These are phyloP conservation scores for Osmerus mordax DNA, from an alignment of 2,113 vertebrate species.

Conservation along the genomic window DNA sequence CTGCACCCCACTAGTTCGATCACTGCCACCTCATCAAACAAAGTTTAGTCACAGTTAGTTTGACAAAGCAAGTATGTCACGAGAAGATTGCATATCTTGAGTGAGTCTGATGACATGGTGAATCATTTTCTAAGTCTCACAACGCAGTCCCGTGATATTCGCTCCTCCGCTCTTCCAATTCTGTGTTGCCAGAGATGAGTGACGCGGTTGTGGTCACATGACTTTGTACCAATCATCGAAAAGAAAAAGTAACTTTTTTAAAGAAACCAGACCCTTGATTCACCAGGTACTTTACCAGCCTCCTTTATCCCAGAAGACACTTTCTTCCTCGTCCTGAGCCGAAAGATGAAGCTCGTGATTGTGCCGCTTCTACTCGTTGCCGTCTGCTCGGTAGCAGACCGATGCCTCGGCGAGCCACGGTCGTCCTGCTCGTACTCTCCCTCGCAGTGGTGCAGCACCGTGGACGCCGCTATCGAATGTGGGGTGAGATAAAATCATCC, in stretches of 20 bases:
- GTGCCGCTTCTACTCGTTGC: slow-evolving; percentile 33
- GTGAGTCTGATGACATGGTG: too few species aligned
- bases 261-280: neutral
- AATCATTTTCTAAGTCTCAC: too few species aligned
- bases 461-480: slow-evolving; percentile 64
- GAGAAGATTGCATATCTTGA: too few species aligned
- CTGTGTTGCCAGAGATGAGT: neutral
- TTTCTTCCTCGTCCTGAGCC: too few species aligned
- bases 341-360: slow-evolving; percentile 34
- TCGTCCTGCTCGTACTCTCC: slow-evolving; percentile 58
- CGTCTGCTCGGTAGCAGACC: slow-evolving; percentile 2
- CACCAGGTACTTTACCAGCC: too few species aligned
- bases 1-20: too few species aligned
- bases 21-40: too few species aligned
- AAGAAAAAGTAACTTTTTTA: neutral
- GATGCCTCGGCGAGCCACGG: neutral
- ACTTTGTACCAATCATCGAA: neutral
- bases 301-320: too few species aligned
- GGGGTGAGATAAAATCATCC: slow-evolving; percentile 67
- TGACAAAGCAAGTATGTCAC: too few species aligned
- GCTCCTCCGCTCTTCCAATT: too few species aligned
- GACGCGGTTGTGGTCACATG: slow-evolving; percentile 3
- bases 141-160: too few species aligned
- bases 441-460: slow-evolving; percentile 72
- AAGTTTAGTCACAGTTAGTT: too few species aligned